Conservation (phyloP, 1,140 invertebrate species). For the Diploscapter pachys region DNA sequence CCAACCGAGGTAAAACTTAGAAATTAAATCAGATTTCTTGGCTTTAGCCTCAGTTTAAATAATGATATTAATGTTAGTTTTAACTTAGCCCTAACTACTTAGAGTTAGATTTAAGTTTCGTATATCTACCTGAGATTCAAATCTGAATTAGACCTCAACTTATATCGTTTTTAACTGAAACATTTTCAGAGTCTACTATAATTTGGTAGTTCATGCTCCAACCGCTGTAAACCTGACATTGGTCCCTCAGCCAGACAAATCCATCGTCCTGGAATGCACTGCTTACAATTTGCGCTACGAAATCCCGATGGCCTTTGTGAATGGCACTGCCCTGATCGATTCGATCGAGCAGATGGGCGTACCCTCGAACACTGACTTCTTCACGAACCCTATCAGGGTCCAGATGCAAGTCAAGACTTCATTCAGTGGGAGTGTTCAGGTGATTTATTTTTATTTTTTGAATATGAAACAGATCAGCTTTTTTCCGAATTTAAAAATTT, state of each 20-base stretch:
- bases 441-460: not conserved
- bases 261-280: slow-evolving; percentile 39
- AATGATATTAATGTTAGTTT: no score
- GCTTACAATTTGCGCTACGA: slow-evolving; percentile 47
- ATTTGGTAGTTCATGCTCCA: slow-evolving; percentile 44
- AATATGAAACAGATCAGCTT: not conserved
- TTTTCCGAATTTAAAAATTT: no score
- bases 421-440: slow-evolving; percentile 47
- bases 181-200: slow-evolving; percentile 38
- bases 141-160: no score
- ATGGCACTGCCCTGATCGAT: slow-evolving; percentile 47
- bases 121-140: no score
- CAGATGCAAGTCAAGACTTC: slow-evolving; percentile 37
- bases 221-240: slow-evolving; percentile 46
- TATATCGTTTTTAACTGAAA: not conserved
- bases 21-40: no score
- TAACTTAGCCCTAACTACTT: no score
- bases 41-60: no score
- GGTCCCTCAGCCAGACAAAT: slow-evolving; percentile 16
- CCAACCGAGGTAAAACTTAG: not conserved
- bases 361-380: slow-evolving; percentile 48
- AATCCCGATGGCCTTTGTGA: slow-evolving; percentile 51
- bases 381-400: slow-evolving; percentile 50
- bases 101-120: no score
- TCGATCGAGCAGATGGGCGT: slow-evolving; percentile 49